Evolutionary conservation across 2,888 invertebrate genomes (phyloP), one percentile per base, ranked within the genome.

Genomic region (Congeria kusceri): DNA sequence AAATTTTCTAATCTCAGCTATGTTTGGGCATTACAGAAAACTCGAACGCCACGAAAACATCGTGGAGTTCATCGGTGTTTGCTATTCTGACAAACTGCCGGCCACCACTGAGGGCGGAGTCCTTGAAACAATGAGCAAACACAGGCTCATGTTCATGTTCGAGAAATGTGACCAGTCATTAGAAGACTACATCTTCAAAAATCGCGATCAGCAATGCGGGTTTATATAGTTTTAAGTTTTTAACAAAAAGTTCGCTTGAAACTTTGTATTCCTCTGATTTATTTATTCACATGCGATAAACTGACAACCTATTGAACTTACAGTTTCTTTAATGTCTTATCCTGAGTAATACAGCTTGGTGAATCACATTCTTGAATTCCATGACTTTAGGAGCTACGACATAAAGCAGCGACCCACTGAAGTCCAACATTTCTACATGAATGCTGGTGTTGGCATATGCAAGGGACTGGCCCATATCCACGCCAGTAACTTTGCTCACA

Each of bases 381-480:
- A 32, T 11, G 11, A 32, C 32, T 32, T 32, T 32, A 32, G 32
- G 32, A 4, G 11, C 32, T 32, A 32, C 32, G 32, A 32, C n/a
- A 9, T 15, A 49, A 20, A 49, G 5, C 4, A 49, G 3, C 49
- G 49, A 20, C 49, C n/a, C 4, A 49, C 18, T n/a, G 80, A 85
- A 28, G 84, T 89, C 7, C 86, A 88, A 62, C 56, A 76, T 27
- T 83, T 83, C 64, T 86, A 88, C 64, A 78, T 85, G 4, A 69
- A 78, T n/a, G 86, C 87, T 65, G 81, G 84, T n/a, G 58, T 72
- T 9, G 89, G 89, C 65, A 81, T 88, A 1, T 80, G 87, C 72
- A 75, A 75, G 39, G 91, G 89, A 3, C 67, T 92, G 58, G 70
- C 71, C 0, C 90, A 88, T 63, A 82, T 92, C 2, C 91, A 92